Evolutionary conservation across 2,797 vertebrate genomes (phyloP).

Genomic region (Betta splendens): DNA sequence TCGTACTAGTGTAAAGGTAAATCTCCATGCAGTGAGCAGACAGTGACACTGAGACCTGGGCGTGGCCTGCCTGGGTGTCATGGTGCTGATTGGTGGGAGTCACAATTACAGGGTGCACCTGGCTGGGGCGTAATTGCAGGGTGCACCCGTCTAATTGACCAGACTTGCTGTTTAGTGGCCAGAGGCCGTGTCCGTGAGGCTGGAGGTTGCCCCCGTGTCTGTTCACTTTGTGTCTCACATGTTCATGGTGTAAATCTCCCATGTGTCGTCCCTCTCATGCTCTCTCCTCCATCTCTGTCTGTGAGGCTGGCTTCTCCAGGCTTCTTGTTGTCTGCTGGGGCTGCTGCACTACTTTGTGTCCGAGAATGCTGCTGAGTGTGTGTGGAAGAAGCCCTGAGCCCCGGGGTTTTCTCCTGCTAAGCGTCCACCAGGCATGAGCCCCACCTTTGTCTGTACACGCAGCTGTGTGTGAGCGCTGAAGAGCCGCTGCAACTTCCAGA

Average conservation of each 20-base stretch:
- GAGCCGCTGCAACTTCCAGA: slow-evolving; percentile 35
- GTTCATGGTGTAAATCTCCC: slow-evolving; percentile 11
- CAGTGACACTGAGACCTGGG: slow-evolving; percentile 69
- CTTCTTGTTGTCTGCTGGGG: slow-evolving; percentile 77
- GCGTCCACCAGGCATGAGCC: slow-evolving; percentile 70
- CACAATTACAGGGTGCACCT: slow-evolving; percentile 80
- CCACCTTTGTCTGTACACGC: slow-evolving; percentile 33
- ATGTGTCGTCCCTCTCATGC: not conserved
- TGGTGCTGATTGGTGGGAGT: slow-evolving; percentile 69
- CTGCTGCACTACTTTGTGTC: slow-evolving; percentile 73
- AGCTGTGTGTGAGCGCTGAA: slow-evolving; percentile 32
- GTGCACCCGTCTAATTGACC: slow-evolving; percentile 72
- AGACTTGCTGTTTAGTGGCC: slow-evolving; percentile 67
- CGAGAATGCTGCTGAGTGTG: slow-evolving; percentile 67
- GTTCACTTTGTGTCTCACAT: slow-evolving; percentile 4
- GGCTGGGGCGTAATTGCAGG: slow-evolving; percentile 72
- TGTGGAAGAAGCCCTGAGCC: slow-evolving; percentile 42
- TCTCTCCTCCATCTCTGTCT: slow-evolving; percentile 26
- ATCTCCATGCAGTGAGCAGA: not conserved
- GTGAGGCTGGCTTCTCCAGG: slow-evolving; percentile 72
- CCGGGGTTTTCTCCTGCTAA: slow-evolving; percentile 50
- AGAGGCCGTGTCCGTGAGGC: slow-evolving; percentile 48
- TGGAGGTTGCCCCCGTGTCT: slow-evolving; percentile 35
- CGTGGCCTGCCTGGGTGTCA: slow-evolving; percentile 77
- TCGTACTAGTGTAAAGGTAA: not conserved